Conservation (phyloP, 2,797 vertebrate species). For the Sebastes flavidus region DNA sequence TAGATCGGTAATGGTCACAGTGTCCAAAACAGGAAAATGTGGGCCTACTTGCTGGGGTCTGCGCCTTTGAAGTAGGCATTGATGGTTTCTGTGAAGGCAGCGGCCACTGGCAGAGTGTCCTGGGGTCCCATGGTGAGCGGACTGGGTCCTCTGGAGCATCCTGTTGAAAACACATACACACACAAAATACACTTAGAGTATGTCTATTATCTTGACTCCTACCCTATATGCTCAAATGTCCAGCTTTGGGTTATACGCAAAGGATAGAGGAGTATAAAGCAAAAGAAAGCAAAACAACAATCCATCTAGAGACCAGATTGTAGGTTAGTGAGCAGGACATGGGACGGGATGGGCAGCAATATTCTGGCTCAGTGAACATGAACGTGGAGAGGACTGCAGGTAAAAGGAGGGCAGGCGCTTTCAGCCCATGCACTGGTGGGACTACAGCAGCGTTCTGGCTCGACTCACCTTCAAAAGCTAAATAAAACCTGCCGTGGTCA, state of each 20-base stretch:
- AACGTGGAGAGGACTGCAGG: slow-evolving; percentile 10
- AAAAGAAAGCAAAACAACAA: background rate
- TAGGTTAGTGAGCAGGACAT: slow-evolving; percentile 20
- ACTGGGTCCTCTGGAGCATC: slow-evolving; percentile 95
- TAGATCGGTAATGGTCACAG: background rate
- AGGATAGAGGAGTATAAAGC: background rate
- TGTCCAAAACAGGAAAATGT: background rate
- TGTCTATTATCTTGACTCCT: background rate
- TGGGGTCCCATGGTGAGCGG: slow-evolving; percentile 98
- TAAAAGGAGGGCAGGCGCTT: slow-evolving; percentile 27
- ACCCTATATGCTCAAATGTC: background rate
- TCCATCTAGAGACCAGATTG: background rate
- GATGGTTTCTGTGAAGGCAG: slow-evolving; percentile 98
- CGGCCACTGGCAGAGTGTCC: slow-evolving; percentile 96
- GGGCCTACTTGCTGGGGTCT: slow-evolving; percentile 93
- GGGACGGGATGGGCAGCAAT: slow-evolving; percentile 30
- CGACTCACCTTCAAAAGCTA: slow-evolving; percentile 99
- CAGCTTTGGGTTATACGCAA: background rate
- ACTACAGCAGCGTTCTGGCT: slow-evolving; percentile 38
- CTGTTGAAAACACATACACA: slow-evolving; percentile 71
- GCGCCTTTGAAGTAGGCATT: slow-evolving; percentile 99
- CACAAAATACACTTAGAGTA: background rate
- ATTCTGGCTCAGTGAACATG: slow-evolving; percentile 12
- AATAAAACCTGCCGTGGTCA: slow-evolving; percentile 99
- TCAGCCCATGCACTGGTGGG: slow-evolving; percentile 51